These are phyloP conservation scores for Petrophora chlorosata DNA, from an alignment of 2,888 invertebrate genomes.

Conservation along the genomic window DNA sequence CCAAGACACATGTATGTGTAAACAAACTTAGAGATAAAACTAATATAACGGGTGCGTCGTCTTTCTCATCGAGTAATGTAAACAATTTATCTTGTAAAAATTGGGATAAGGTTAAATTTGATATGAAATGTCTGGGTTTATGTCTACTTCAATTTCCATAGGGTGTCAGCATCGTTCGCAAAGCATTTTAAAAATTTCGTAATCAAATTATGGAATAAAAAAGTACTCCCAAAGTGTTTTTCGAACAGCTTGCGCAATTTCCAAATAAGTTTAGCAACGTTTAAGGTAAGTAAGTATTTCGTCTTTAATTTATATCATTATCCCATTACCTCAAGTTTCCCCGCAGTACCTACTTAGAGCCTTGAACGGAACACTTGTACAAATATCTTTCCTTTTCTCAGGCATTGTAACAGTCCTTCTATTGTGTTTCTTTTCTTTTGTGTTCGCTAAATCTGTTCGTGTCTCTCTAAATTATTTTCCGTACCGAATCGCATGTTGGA, in stretches of 20 bases:
- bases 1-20: conserved; percentile 8
- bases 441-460: conserved; percentile 14
- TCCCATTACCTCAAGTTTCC: conserved; percentile 5
- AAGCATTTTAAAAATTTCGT: conserved; percentile 24
- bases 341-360: conserved; percentile 15
- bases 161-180: conserved; percentile 12
- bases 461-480: conserved; percentile 13
- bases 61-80: conserved; percentile 49
- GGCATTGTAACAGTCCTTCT: conserved; percentile 19
- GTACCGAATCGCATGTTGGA: conserved; percentile 15
- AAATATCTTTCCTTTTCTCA: conserved; percentile 17
- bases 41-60: conserved; percentile 42
- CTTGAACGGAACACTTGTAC: conserved; percentile 19
- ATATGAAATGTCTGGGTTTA: conserved; percentile 34
- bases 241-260: conserved; percentile 6
- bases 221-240: conserved; percentile 12
- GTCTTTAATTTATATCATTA: conserved; percentile 14
- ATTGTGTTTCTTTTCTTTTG: conserved; percentile 22
- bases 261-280: background rate
- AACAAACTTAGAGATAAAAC: conserved; percentile 36
- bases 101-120: conserved; percentile 53
- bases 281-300: conserved; percentile 1
- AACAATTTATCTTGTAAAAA: conserved; percentile 58
- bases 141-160: conserved; percentile 28
- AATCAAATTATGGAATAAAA: conserved; percentile 14